A percentile compares a stretch with the other conserved stretches of the same genome.
These are phyloP conservation scores for Deilephila porcellus DNA, from an alignment of 2,888 invertebrate species.

Conservation along the genomic window DNA sequence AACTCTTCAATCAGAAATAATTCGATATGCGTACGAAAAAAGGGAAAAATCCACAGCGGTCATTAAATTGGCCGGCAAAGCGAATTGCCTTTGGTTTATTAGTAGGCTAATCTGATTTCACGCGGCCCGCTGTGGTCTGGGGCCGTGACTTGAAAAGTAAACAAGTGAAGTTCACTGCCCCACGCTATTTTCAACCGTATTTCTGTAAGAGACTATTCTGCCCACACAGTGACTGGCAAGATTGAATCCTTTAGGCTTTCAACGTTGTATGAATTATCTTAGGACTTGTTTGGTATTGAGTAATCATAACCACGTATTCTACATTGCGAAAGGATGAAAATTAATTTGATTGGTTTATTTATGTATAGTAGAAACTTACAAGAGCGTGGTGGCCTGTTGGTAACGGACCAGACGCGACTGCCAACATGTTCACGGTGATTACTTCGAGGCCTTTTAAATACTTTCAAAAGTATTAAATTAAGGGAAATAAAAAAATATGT, in stretches of 20 bases:
- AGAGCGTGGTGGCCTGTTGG: no score
- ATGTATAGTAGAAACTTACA: no score
- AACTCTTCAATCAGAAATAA: conserved; percentile 23
- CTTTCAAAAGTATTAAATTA: no score
- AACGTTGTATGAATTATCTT: neutral
- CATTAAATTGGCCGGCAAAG: conserved; percentile 64
- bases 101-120: conserved; percentile 78
- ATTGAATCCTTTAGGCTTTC: neutral
- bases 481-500: no score
- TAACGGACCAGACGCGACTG: no score
- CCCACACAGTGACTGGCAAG: neutral
- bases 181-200: conserved; percentile 39
- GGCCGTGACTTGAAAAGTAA: conserved; percentile 71
- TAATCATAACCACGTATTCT: neutral
- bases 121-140: conserved; percentile 62
- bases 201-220: neutral
- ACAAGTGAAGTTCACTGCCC: conserved; percentile 54
- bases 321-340: neutral
- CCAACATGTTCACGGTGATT: no score
- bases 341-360: neutral
- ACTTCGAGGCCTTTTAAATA: no score
- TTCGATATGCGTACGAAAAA: conserved; percentile 28
- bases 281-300: neutral
- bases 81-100: conserved; percentile 78
- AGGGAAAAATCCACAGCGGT: conserved; percentile 43